Evolutionary conservation across 1,140 invertebrate genomes (phyloP).

Genomic region (Acromyrmex echinatior): DNA sequence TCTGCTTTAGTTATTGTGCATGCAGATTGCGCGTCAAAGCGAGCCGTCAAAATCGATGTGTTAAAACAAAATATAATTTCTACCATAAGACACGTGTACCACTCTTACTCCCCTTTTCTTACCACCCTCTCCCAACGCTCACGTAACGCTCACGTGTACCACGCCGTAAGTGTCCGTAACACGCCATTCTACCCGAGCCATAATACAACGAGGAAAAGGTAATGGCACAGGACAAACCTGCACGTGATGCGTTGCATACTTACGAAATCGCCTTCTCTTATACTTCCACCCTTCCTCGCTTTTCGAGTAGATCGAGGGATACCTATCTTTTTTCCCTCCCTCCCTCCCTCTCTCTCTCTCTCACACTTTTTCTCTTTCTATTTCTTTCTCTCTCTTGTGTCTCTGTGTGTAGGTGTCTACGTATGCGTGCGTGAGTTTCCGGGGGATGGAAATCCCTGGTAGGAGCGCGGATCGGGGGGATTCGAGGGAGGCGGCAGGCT

Average conservation of each 20-base stretch:
- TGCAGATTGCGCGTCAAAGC: neutral
- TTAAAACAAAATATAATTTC: conserved; percentile 50
- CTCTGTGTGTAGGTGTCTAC: conserved; percentile 63
- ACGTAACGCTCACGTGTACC: conserved; percentile 70
- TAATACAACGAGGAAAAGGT: conserved; percentile 66
- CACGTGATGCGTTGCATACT: conserved; percentile 73
- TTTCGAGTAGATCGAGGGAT: conserved; percentile 19
- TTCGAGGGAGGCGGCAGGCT: conserved; percentile 76
- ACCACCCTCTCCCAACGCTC: conserved; percentile 23
- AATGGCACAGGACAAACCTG: conserved; percentile 60
- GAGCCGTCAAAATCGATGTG: conserved; percentile 19
- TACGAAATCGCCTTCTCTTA: conserved; percentile 66
- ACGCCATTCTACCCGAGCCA: conserved; percentile 49
- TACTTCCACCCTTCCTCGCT: conserved; percentile 46
- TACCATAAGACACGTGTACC: conserved; percentile 50
- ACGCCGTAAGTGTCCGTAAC: conserved; percentile 61
- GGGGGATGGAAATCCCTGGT: conserved; percentile 64
- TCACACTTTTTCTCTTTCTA: conserved; percentile 10
- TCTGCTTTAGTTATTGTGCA: neutral
- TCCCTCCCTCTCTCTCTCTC: neutral
- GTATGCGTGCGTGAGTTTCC: conserved; percentile 75
- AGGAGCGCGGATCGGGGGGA: conserved; percentile 55
- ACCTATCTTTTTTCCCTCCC: neutral
- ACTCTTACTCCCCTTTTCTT: neutral
- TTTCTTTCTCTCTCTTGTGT: conserved; percentile 34